Percentiles rank a stretch among this genome's conserved stretches.
Evolutionary conservation across 2,113 vertebrate genomes (phyloP).

Genomic region (Mobula birostris): DNA sequence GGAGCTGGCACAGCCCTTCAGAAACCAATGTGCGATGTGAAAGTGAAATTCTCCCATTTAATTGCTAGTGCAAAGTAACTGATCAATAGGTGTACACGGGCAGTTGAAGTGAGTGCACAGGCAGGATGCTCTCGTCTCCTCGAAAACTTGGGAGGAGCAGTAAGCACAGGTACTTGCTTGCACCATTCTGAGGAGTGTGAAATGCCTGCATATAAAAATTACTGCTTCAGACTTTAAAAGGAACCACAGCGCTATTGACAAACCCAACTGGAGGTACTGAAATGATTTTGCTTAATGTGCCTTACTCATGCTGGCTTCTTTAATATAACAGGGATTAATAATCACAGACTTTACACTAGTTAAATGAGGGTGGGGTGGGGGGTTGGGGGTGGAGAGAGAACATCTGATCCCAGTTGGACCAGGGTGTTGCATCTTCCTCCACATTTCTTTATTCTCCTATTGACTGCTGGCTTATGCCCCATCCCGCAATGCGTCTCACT

Average conservation of each 20-base stretch:
- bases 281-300: conserved; percentile 12
- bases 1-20: background rate
- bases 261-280: conserved; percentile 23
- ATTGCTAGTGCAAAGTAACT: conserved; percentile 4
- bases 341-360: conserved; percentile 24
- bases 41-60: conserved; percentile 15
- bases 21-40: background rate
- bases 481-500: conserved; percentile 37
- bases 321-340: conserved; percentile 33
- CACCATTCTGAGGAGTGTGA: background rate
- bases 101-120: background rate
- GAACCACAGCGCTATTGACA: conserved; percentile 25
- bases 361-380: conserved; percentile 1
- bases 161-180: background rate
- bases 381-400: background rate
- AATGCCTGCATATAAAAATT: background rate
- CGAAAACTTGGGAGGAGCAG: background rate
- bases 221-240: conserved; percentile 8
- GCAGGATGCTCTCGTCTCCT: background rate
- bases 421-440: conserved; percentile 37
- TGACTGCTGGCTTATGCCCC: conserved; percentile 36
- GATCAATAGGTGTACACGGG: background rate
- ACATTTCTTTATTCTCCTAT: conserved; percentile 37
- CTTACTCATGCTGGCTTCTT: conserved; percentile 26
- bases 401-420: conserved; percentile 36